Base-by-base conservation (phyloP, 2,797 vertebrate species). In the Centropyge bicolor region DNA sequence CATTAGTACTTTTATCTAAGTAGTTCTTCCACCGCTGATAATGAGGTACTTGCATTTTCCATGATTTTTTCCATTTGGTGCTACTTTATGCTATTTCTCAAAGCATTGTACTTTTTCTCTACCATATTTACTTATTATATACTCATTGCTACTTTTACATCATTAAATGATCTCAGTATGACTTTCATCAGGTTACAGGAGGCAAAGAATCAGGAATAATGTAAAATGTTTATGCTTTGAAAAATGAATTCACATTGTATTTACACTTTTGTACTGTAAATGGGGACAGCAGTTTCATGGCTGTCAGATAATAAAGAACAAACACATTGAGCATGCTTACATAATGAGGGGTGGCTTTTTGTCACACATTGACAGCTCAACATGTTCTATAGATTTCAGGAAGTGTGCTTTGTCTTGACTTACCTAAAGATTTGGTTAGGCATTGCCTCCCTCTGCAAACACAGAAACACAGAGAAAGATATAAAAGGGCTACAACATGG, bases 401-500 rank as follows among this genome's bases (percentile, higher is more conserved):
- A 51, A 38, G 9, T 16, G 11, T 67, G 19, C 64, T 72, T 66
- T 63, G 54, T 68, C 51, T 16, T 45, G 27, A 86, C 92, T 87
- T 61, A 92, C 92, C 84, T 76, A 66, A 54, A 69, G n/a, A 74
- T 66, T 83, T 66, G 56, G 40, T 92, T 93, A 95, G 80, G 94
- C 93, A 45, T 94, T 94, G 10, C 93, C 94, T 81, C 86, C 93
- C 74, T 94, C 93, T 95, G 78, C 64, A 76, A 84, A 86, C 73
- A 80, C 13, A 76, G 9, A 89, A 74, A 59, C 31, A 56, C 1
- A 70, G 12, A 86, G 27, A 83, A 69, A 83, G 66, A 76, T 48
- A 41, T 46, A 24, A 65, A 85, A 78, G 67, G 20, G 49, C 63
- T 17, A 54, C 36, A 52, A 75, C 52, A 80, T 5, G 6, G 27